These are phyloP conservation scores for Liasis olivaceus DNA, from an alignment of 2,797 vertebrate species.

Conservation along the genomic window DNA sequence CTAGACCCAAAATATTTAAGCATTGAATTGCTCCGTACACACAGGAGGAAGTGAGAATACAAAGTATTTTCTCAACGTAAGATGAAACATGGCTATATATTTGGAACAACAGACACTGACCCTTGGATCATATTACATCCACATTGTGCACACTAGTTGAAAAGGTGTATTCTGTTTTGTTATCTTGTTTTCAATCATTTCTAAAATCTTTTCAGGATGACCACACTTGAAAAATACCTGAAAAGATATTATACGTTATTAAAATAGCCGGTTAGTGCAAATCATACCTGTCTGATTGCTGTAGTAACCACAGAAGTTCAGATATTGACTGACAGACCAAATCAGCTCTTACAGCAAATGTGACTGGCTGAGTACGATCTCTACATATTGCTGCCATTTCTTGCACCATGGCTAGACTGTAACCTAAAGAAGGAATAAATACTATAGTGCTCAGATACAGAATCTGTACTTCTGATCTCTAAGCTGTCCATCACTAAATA, in stretches of 20 bases:
- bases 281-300: constrained; percentile 83
- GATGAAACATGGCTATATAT: neutral
- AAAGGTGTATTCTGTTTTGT: neutral
- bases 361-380: constrained; percentile 78
- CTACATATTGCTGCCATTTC: constrained; percentile 83
- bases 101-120: neutral
- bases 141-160: neutral
- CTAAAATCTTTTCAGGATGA: fast-evolving
- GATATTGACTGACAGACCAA: constrained; percentile 79
- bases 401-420: constrained; percentile 86
- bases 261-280: neutral
- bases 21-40: neutral
- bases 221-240: neutral
- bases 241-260: neutral
- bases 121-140: neutral
- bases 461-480: neutral
- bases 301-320: constrained; percentile 86
- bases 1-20: neutral
- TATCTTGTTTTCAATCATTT: neutral
- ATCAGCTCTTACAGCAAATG: constrained; percentile 87
- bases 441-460: neutral
- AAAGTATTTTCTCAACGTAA: neutral
- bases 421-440: constrained; percentile 75
- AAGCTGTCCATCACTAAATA: neutral
- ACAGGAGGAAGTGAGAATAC: neutral